These are phyloP conservation scores for Choreutis nemorana DNA, from an alignment of 2,888 invertebrate genomes.

Conservation along the genomic window DNA sequence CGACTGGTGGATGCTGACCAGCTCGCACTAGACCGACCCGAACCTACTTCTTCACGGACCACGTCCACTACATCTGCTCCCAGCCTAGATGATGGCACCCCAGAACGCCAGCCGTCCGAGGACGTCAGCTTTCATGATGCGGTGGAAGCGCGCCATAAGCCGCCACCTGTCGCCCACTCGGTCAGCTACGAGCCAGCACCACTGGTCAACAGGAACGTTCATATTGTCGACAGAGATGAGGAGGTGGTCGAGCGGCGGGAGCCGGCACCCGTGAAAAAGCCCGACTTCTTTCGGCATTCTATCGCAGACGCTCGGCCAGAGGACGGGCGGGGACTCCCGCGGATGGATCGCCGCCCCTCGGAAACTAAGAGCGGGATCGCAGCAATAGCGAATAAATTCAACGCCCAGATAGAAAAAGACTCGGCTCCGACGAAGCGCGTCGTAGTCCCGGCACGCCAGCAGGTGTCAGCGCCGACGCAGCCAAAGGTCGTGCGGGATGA, in stretches of 20 bases:
- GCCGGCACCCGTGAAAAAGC: constrained; percentile 26
- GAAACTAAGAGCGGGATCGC: constrained; percentile 44
- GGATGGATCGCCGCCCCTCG: constrained; percentile 24
- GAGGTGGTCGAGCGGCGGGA: constrained; percentile 37
- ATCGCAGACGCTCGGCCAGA: constrained; percentile 29
- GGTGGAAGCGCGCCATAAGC: constrained; percentile 26
- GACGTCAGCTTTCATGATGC: constrained; percentile 31
- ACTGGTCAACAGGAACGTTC: constrained; percentile 23
- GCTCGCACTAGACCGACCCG: constrained; percentile 22
- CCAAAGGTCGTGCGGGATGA: constrained; percentile 21
- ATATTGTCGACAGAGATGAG: constrained; percentile 18
- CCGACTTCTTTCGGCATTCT: constrained; percentile 48
- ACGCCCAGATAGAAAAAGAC: constrained; percentile 29
- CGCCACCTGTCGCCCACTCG: constrained; percentile 29
- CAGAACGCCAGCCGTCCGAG: constrained; percentile 37
- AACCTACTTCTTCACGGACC: constrained; percentile 41
- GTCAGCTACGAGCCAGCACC: constrained; percentile 30
- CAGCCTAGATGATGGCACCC: constrained; percentile 27
- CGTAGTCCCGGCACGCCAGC: constrained; percentile 10
- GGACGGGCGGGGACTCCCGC: constrained; percentile 6
- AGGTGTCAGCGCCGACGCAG: constrained; percentile 13
- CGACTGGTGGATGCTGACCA: constrained; percentile 70
- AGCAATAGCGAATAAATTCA: constrained; percentile 48
- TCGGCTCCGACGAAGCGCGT: constrained; percentile 18
- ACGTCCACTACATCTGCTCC: constrained; percentile 31